Conservation (phyloP, 2,888 invertebrate species). For the Griposia aprilina region DNA sequence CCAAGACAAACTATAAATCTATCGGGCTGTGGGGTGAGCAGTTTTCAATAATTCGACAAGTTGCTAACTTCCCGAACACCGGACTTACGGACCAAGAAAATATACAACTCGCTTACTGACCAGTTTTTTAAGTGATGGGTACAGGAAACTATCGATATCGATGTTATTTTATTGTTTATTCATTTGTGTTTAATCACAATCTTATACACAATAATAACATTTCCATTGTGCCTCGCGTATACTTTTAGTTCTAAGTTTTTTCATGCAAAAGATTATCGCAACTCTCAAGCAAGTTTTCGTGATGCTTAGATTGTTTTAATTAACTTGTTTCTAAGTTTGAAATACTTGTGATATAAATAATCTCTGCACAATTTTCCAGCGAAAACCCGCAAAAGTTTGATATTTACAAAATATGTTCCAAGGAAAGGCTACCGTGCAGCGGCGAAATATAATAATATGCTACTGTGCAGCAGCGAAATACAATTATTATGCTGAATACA, state of each 20-base stretch:
- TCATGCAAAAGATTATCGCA: not conserved
- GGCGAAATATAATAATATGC: not conserved
- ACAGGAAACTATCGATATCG: slow-evolving; percentile 38
- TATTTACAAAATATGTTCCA: too few relatives aligned
- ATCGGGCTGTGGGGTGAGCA: slow-evolving; percentile 66
- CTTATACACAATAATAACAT: not conserved
- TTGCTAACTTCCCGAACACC: slow-evolving; percentile 85
- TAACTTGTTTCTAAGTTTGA: not conserved
- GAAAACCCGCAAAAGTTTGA: not conserved
- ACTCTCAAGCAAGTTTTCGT: not conserved
- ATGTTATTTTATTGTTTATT: slow-evolving; percentile 6
- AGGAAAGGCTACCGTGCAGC: not conserved
- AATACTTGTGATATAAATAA: not conserved
- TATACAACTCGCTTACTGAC: slow-evolving; percentile 83
- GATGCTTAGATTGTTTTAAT: not conserved
- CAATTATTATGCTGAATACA: too few relatives aligned
- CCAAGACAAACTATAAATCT: slow-evolving; percentile 87
- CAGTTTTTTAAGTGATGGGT: slow-evolving; percentile 68
- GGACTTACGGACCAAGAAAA: slow-evolving; percentile 90
- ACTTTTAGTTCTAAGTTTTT: not conserved
- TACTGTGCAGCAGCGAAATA: too few relatives aligned
- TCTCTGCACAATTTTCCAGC: not conserved
- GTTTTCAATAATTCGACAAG: slow-evolving; percentile 87
- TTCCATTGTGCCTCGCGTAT: not conserved
- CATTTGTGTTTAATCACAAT: not conserved